Evolutionary conservation across 2,888 invertebrate genomes (phyloP).

Genomic region (Leptarthrus brevirostris): DNA sequence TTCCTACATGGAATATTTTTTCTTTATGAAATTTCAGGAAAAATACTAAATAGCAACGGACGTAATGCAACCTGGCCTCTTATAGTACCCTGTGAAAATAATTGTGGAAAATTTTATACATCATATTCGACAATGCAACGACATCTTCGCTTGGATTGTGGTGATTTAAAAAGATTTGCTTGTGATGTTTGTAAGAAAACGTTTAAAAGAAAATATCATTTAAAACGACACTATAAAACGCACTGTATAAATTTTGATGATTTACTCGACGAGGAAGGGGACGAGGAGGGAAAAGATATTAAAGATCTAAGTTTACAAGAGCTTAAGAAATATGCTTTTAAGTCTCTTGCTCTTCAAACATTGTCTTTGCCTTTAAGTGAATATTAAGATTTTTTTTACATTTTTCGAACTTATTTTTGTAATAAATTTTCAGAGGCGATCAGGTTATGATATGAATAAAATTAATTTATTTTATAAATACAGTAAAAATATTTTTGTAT

Average conservation of each 20-base stretch:
- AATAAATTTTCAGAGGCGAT: no score
- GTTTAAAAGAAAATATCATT: slow-evolving; percentile 61
- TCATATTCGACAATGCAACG: slow-evolving; percentile 59
- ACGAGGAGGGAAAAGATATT: neutral
- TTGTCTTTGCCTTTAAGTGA: slow-evolving; percentile 27
- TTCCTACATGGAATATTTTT: slow-evolving; percentile 29
- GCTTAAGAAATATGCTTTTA: slow-evolving; percentile 11
- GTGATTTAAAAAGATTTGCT: slow-evolving; percentile 60
- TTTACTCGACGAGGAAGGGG: slow-evolving; percentile 55
- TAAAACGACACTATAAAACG: slow-evolving; percentile 62
- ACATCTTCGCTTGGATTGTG: slow-evolving; percentile 62
- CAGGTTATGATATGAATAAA: no score
- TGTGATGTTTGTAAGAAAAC: slow-evolving; percentile 61
- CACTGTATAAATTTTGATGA: slow-evolving; percentile 60
- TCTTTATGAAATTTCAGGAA: slow-evolving; percentile 37
- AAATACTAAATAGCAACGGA: slow-evolving; percentile 10
- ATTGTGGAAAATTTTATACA: slow-evolving; percentile 68
- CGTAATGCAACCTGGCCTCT: slow-evolving; percentile 16
- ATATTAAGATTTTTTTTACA: slow-evolving; percentile 24
- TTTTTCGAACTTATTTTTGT: neutral
- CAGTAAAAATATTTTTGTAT: slow-evolving; percentile 17
- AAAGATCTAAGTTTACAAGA: neutral
- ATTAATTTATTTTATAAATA: no score
- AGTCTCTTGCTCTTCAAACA: slow-evolving; percentile 18
- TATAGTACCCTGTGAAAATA: slow-evolving; percentile 60